A percentile compares a stretch with the other conserved stretches of the same genome.
phyloP scores from a whole-genome alignment of 1,140 invertebrate species.

The Piezodorus guildinii region DNA sequence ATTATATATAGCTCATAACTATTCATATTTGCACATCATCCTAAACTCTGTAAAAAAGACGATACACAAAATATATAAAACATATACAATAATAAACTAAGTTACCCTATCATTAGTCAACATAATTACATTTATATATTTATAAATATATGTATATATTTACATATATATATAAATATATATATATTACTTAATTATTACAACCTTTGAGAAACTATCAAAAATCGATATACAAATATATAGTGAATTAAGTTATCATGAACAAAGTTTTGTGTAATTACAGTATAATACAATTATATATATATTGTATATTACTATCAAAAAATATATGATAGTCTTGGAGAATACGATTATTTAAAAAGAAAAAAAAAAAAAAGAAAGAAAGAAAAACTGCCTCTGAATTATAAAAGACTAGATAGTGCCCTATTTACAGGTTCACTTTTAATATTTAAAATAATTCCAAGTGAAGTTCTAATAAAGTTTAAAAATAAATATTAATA shows the following conservation, averaged over 20 bases:
- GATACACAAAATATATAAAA: slow-evolving; percentile 16
- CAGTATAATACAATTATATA: slow-evolving; percentile 20
- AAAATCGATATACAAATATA: slow-evolving; percentile 25
- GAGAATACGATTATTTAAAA: slow-evolving; percentile 9
- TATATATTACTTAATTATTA: slow-evolving; percentile 16
- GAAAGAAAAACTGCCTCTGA: background rate
- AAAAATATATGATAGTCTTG: slow-evolving; percentile 24
- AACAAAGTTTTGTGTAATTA: slow-evolving; percentile 19
- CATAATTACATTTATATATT: slow-evolving; percentile 15
- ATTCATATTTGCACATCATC: slow-evolving; percentile 5
- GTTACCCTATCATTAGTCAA: slow-evolving; percentile 10
- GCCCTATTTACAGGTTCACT: slow-evolving; percentile 18
- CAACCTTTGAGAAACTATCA: slow-evolving; percentile 24
- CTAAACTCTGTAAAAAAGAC: slow-evolving; percentile 13
- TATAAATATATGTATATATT: background rate
- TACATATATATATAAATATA: background rate
- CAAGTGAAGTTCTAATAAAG: slow-evolving; percentile 5
- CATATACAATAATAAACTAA: slow-evolving; percentile 9
- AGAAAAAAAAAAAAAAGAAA: background rate
- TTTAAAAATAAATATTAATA: slow-evolving; percentile 9
- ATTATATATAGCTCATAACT: background rate
- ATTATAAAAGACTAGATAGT: slow-evolving; percentile 22
- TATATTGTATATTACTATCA: slow-evolving; percentile 17
- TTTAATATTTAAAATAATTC: slow-evolving; percentile 17
- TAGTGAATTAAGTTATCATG: slow-evolving; percentile 18